Evolutionary conservation across 2,888 invertebrate genomes (phyloP).

Genomic region (Colostygia pectinataria): DNA sequence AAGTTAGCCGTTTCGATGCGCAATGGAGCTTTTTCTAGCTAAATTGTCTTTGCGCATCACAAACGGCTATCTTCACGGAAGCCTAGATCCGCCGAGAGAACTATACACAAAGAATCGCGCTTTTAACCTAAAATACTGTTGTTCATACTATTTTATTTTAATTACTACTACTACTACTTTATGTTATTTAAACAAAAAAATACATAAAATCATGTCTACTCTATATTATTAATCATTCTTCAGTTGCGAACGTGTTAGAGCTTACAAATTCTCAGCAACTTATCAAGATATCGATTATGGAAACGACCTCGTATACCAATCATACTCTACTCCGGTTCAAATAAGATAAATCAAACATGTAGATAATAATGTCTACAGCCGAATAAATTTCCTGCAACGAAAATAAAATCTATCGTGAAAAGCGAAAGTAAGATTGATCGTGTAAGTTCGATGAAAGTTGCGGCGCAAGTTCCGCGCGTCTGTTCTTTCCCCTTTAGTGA

Average conservation of each 20-base stretch:
- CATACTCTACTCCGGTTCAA: conserved; percentile 33
- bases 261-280: conserved; percentile 20
- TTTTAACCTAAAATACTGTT: too few species aligned
- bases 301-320: conserved; percentile 36
- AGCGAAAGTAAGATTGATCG: conserved; percentile 76
- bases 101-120: too few species aligned
- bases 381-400: conserved; percentile 49
- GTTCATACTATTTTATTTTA: too few species aligned
- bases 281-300: conserved; percentile 36
- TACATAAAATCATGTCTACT: conserved; percentile 1
- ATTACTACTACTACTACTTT: too few species aligned
- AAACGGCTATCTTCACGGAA: too few species aligned
- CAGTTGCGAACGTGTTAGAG: conserved; percentile 25
- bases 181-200: too few species aligned
- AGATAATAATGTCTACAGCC: conserved; percentile 51
- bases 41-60: too few species aligned
- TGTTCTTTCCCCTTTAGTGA: conserved; percentile 28
- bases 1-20: too few species aligned
- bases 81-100: too few species aligned
- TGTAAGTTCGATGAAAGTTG: conserved; percentile 62
- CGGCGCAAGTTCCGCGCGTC: conserved; percentile 29
- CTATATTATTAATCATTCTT: conserved; percentile 1
- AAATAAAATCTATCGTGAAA: conserved; percentile 67
- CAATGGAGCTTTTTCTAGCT: too few species aligned
- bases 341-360: conserved; percentile 46